phyloP scores from a whole-genome alignment of 2,113 vertebrate species.

The Solea senegalensis region DNA sequence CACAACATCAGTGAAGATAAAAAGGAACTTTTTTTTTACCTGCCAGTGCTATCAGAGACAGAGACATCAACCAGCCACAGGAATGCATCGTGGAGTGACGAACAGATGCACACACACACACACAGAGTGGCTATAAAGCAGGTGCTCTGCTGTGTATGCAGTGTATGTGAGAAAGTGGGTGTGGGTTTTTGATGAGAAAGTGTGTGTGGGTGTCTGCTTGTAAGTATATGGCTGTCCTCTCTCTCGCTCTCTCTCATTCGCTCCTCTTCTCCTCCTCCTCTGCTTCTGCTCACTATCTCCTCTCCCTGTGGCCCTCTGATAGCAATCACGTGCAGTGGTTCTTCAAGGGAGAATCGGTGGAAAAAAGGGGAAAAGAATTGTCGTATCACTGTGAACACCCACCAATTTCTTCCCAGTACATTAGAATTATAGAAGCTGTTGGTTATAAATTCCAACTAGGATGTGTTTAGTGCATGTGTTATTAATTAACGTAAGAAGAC shows the following conservation, averaged over 20 bases:
- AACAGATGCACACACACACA: constrained; percentile 49
- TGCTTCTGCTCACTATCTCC: constrained; percentile 56
- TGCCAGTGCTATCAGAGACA: constrained; percentile 65
- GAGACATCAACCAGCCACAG: constrained; percentile 65
- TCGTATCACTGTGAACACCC: background rate
- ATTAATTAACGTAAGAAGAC: too few species aligned
- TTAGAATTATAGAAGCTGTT: background rate
- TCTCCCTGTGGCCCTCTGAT: constrained; percentile 52
- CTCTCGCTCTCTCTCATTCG: constrained; percentile 20
- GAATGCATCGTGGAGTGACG: constrained; percentile 66
- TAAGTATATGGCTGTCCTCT: constrained; percentile 51
- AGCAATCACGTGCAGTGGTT: constrained; percentile 55
- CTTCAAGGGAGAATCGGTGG: constrained; percentile 36
- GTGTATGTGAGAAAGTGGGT: constrained; percentile 48
- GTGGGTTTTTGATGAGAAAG: constrained; percentile 48
- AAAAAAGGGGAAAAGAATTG: too few species aligned
- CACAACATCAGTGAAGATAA: constrained; percentile 15
- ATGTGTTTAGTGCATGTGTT: background rate
- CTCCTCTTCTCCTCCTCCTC: constrained; percentile 25
- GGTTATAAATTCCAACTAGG: background rate
- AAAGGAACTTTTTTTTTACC: constrained; percentile 71
- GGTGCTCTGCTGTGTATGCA: constrained; percentile 49
- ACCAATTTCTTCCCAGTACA: background rate
- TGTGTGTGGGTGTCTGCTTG: constrained; percentile 52
- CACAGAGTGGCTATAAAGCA: constrained; percentile 45